Evolutionary conservation across 2,797 vertebrate genomes (phyloP).

Genomic region (Gastrophryne carolinensis): DNA sequence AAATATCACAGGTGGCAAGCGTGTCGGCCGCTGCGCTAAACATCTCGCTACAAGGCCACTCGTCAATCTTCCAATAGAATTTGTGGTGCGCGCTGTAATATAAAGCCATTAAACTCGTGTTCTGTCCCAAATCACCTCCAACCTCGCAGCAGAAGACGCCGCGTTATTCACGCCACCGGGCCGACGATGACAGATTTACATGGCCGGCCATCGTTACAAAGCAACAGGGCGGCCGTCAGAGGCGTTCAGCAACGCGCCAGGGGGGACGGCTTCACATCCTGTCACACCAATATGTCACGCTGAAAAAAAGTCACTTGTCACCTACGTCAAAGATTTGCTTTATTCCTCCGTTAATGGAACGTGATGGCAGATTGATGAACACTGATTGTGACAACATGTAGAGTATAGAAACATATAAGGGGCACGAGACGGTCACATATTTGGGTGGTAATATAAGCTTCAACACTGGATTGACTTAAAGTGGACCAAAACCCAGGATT

Average conservation of each 20-base stretch:
- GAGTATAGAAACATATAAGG: too few species aligned
- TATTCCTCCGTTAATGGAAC: too few species aligned
- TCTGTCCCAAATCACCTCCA: background rate
- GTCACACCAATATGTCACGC: background rate
- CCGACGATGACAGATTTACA: background rate
- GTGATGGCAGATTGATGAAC: too few species aligned
- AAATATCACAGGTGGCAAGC: conserved; percentile 6
- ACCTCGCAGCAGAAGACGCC: background rate
- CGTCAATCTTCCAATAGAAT: background rate
- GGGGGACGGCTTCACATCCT: background rate
- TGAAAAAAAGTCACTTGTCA: background rate
- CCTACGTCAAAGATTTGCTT: background rate
- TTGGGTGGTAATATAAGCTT: too few species aligned
- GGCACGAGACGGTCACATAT: too few species aligned
- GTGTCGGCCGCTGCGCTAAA: conserved; percentile 1
- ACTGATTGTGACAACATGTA: too few species aligned
- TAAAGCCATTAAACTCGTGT: conserved; percentile 11
- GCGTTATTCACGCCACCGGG: background rate
- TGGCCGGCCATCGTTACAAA: background rate
- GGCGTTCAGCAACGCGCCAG: background rate
- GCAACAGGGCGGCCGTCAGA: background rate
- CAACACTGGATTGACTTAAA: too few species aligned
- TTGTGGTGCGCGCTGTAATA: background rate
- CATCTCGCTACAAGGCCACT: conserved; percentile 15
- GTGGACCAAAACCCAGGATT: too few species aligned